Evolutionary conservation across 2,113 vertebrate genomes (phyloP), one percentile per base, ranked within the genome.

Genomic region (Addax nasomaculatus): DNA sequence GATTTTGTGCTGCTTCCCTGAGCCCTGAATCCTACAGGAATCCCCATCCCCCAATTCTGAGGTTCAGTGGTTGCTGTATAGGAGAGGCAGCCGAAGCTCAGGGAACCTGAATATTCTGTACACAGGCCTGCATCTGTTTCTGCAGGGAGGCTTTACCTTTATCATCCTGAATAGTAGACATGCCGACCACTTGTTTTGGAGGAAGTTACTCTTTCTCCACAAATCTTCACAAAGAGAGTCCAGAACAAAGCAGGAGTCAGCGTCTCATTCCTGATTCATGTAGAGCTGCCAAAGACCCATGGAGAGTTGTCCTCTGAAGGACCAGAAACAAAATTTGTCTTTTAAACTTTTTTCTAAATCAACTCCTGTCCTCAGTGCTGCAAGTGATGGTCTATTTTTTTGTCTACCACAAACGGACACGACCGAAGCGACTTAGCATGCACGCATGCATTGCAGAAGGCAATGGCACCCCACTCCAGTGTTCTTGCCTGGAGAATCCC

Each of bases 61-160:
- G 57, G 16, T 17, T 43, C 19, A n/a, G 2, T 2, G 2, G 29
- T 0, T 23, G 7, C 30, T 7, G 11, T 25, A 12, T 15, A 57
- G 90, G 43, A 57, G 49, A 67, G 6, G 39, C 47, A 53, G 55
- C 43, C 67, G 21, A 36, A 11, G 27, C 53, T 9, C 4, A 17
- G 67, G 80, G 29, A 67, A 29, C 17, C 1, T 1, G 6, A 3
- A 27, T 55, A 30, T n/a, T 53, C 53, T 16, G 19, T 49, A 33
- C 4, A 10, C 10, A 3, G 5, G 7, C 43, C 49, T 51, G 70
- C 58, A 47, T 62, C 39, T 36, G 70, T 16, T 39, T 53, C 36
- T 49, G 1, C 47, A 33, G 25, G 7, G 73, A 78, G 47, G 4
- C 2, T 1, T 30, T 16, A 8, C 30, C n/a, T 51, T 53, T 13